These are phyloP conservation scores for Oxygymnocypris stewartii DNA, from an alignment of 2,113 vertebrate genomes.

Conservation along the genomic window DNA sequence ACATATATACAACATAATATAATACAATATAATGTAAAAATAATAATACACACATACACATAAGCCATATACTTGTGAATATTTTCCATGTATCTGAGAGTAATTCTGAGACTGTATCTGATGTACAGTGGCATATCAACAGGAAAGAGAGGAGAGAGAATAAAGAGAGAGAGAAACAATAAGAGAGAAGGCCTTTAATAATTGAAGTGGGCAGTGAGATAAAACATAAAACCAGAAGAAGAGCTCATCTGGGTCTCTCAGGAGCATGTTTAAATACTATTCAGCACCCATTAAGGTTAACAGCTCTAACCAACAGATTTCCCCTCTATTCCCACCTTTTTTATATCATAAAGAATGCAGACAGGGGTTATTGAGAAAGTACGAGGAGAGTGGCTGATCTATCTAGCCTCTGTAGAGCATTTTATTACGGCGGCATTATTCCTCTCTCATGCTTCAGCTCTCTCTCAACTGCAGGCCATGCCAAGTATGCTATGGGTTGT, in stretches of 20 bases:
- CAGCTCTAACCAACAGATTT: constrained; percentile 10
- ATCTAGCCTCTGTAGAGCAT: constrained; percentile 12
- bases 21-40: neutral
- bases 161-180: constrained; percentile 5
- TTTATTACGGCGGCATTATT: neutral
- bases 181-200: neutral
- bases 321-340: neutral
- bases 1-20: neutral
- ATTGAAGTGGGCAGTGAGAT: constrained; percentile 26
- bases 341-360: constrained; percentile 45
- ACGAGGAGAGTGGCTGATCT: neutral
- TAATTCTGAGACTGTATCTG: neutral
- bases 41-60: neutral
- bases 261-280: constrained; percentile 42
- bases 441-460: neutral
- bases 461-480: neutral
- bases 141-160: neutral
- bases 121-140: constrained; percentile 35
- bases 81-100: neutral
- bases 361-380: constrained; percentile 25
- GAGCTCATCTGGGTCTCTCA: neutral
- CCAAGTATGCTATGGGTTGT: constrained; percentile 32
- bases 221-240: constrained; percentile 24
- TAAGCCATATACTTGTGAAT: neutral
- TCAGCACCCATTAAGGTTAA: constrained; percentile 30